Evolutionary conservation across 2,888 invertebrate species (phyloP).

Genomic region (Sarcophaga subvicina): DNA sequence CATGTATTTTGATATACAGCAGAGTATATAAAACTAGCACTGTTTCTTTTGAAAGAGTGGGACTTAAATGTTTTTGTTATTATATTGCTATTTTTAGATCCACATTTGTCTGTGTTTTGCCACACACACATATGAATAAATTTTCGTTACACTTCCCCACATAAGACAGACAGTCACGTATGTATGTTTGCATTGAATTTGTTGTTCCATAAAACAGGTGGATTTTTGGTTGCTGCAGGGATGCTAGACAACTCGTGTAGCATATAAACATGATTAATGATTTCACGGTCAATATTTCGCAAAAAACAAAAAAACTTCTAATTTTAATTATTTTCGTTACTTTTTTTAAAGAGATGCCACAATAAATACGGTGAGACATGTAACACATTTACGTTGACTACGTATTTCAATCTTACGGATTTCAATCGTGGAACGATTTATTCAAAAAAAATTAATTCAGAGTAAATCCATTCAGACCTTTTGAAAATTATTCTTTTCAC

Average conservation of each 20-base stretch:
- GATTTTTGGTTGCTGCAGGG: constrained; percentile 1
- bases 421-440: too few species aligned
- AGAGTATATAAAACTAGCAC: too few species aligned
- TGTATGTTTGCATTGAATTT: neutral
- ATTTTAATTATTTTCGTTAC: neutral
- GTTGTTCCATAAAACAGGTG: constrained; percentile 62
- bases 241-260: neutral
- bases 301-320: neutral
- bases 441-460: too few species aligned
- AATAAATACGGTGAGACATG: neutral
- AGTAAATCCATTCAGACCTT: too few species aligned
- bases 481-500: too few species aligned
- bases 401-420: too few species aligned
- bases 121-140: neutral
- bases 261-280: constrained; percentile 47
- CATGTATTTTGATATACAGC: neutral
- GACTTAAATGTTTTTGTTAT: too few species aligned
- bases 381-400: neutral
- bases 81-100: too few species aligned
- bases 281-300: constrained; percentile 36
- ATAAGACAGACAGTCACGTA: neutral
- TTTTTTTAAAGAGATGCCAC: neutral
- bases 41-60: too few species aligned
- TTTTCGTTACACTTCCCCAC: neutral
- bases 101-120: too few species aligned